phyloP scores from a whole-genome alignment of 2,888 invertebrate species.

The Melanostoma mellinum region DNA sequence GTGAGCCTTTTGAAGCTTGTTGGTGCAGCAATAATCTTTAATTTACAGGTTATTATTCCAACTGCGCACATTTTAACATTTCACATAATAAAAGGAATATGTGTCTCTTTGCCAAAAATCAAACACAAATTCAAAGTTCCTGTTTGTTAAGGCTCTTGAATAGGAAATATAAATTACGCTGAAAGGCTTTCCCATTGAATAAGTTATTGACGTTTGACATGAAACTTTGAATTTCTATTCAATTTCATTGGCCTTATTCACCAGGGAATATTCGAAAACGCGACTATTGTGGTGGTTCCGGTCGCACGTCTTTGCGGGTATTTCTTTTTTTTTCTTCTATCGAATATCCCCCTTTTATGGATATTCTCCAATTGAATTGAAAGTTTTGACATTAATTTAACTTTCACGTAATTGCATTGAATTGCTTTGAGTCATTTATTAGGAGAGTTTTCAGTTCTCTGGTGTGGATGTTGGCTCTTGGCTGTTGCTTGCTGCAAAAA shows the following conservation, averaged over 20 bases:
- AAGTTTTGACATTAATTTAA: slow-evolving; percentile 71
- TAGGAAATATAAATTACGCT: too few species aligned
- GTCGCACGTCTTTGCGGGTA: background rate
- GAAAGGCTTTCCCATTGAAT: slow-evolving; percentile 11
- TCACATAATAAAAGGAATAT: too few species aligned
- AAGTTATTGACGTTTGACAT: slow-evolving; percentile 57
- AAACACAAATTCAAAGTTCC: too few species aligned
- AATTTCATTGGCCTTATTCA: slow-evolving; percentile 51
- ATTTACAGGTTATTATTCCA: too few species aligned
- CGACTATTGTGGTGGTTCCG: background rate
- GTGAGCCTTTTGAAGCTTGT: too few species aligned
- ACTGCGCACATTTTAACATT: too few species aligned
- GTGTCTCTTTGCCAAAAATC: too few species aligned
- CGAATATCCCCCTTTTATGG: slow-evolving; percentile 31
- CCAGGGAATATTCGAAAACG: slow-evolving; percentile 33
- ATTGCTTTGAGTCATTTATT: slow-evolving; percentile 64
- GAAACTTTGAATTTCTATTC: slow-evolving; percentile 66
- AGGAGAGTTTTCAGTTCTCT: slow-evolving; percentile 35
- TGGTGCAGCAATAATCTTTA: too few species aligned
- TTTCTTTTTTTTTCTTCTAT: slow-evolving; percentile 52
- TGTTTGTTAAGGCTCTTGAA: too few species aligned
- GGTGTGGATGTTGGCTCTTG: slow-evolving; percentile 4
- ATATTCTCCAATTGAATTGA: slow-evolving; percentile 68
- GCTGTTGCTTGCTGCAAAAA: slow-evolving; percentile 15
- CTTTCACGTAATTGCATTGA: slow-evolving; percentile 70